Evolutionary conservation across 2,888 invertebrate species (phyloP).

Genomic region (Synanthedon vespiformis): DNA sequence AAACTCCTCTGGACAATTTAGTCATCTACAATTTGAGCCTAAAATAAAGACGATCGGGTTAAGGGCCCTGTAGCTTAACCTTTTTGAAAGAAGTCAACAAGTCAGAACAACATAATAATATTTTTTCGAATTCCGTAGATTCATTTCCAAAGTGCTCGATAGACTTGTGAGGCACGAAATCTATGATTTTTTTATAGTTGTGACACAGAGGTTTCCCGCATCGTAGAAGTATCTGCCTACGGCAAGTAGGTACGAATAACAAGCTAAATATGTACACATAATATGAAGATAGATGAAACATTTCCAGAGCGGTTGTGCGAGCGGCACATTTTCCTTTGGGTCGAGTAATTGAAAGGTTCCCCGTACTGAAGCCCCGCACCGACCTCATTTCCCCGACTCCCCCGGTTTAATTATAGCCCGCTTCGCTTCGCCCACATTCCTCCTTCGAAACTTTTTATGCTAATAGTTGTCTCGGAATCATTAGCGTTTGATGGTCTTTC

Average conservation of each 20-base stretch:
- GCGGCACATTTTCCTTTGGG: constrained; percentile 12
- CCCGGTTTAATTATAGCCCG: constrained; percentile 31
- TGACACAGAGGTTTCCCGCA: too few species aligned
- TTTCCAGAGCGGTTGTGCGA: background rate
- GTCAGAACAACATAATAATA: too few species aligned
- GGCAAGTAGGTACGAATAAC: background rate
- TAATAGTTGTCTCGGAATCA: constrained; percentile 12
- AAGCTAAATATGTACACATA: background rate
- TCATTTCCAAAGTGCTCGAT: too few species aligned
- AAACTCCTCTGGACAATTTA: too few species aligned
- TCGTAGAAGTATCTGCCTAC: too few species aligned
- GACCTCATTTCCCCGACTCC: constrained; percentile 34
- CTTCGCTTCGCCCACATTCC: constrained; percentile 20
- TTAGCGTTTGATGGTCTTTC: constrained; percentile 1
- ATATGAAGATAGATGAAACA: background rate
- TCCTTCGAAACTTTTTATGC: constrained; percentile 6
- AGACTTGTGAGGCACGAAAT: too few species aligned
- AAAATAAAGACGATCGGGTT: too few species aligned
- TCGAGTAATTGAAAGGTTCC: constrained; percentile 21
- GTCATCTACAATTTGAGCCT: too few species aligned
- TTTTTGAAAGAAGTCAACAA: too few species aligned
- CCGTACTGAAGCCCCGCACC: constrained; percentile 20
- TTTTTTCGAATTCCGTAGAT: too few species aligned
- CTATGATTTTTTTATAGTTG: too few species aligned
- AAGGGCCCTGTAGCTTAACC: too few species aligned